These are phyloP conservation scores for Colius striatus DNA, from an alignment of 2,113 vertebrate genomes.

Conservation along the genomic window DNA sequence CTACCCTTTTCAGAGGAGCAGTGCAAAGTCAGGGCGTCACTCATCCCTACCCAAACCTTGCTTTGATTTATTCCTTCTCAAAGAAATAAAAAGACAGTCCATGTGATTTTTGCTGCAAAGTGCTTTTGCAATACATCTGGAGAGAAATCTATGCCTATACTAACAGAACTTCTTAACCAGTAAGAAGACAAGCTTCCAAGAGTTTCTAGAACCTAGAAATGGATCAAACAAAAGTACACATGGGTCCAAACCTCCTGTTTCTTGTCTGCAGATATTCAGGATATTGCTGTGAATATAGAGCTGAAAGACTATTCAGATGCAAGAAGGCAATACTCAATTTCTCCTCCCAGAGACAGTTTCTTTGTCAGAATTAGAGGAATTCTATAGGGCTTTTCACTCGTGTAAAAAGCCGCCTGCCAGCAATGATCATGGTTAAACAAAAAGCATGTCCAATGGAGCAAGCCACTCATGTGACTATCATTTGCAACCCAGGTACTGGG, in stretches of 20 bases:
- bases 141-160: not conserved
- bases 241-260: slow-evolving; percentile 46
- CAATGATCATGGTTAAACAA: slow-evolving; percentile 73
- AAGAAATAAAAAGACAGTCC: not conserved
- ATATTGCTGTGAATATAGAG: slow-evolving; percentile 54
- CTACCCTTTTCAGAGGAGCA: not conserved
- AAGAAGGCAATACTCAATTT: slow-evolving; percentile 67
- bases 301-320: slow-evolving; percentile 69
- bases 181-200: not conserved
- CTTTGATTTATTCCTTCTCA: slow-evolving; percentile 36
- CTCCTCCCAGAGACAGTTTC: slow-evolving; percentile 65
- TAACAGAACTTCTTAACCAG: not conserved
- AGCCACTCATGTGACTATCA: slow-evolving; percentile 65
- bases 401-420: slow-evolving; percentile 68
- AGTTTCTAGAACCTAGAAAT: slow-evolving; percentile 1
- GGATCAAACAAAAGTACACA: slow-evolving; percentile 8
- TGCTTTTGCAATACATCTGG: not conserved
- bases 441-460: slow-evolving; percentile 71
- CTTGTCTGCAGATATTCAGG: slow-evolving; percentile 44
- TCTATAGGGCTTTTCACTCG: slow-evolving; percentile 64
- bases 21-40: not conserved
- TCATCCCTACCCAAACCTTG: not conserved
- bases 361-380: slow-evolving; percentile 72
- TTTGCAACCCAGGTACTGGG: slow-evolving; percentile 64
- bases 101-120: not conserved